Evolutionary conservation across 2,113 vertebrate genomes (phyloP).

Genomic region (Mormyrus iriodes): DNA sequence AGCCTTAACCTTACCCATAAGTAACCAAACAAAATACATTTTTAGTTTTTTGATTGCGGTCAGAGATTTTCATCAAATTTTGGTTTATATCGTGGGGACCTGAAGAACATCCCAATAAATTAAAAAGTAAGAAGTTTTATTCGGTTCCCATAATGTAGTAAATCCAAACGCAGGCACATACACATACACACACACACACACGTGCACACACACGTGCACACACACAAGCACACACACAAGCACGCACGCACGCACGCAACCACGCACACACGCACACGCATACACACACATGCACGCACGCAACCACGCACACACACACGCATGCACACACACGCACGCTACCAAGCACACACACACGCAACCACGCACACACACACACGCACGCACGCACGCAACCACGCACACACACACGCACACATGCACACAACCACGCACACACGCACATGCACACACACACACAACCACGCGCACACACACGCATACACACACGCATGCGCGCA

Average conservation of each 20-base stretch:
- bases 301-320: background rate
- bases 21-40: background rate
- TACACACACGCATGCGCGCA: too few relatives aligned
- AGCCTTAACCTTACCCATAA: background rate
- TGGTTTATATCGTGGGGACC: background rate
- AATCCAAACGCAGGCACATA: background rate
- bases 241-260: background rate
- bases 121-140: background rate
- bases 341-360: background rate
- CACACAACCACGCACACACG: background rate
- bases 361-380: background rate
- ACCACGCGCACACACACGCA: background rate
- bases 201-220: background rate
- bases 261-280: background rate
- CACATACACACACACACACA: background rate
- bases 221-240: slow-evolving; percentile 1
- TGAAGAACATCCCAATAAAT: background rate
- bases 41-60: background rate
- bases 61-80: background rate
- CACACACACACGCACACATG: background rate
- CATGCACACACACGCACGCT: background rate
- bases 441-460: background rate
- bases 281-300: background rate
- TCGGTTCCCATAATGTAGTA: background rate
- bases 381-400: background rate